A percentile compares a stretch with the other conserved stretches of the same genome.
Evolutionary conservation across 2,113 vertebrate species (phyloP).

Genomic region (Entomyzon cyanotis): DNA sequence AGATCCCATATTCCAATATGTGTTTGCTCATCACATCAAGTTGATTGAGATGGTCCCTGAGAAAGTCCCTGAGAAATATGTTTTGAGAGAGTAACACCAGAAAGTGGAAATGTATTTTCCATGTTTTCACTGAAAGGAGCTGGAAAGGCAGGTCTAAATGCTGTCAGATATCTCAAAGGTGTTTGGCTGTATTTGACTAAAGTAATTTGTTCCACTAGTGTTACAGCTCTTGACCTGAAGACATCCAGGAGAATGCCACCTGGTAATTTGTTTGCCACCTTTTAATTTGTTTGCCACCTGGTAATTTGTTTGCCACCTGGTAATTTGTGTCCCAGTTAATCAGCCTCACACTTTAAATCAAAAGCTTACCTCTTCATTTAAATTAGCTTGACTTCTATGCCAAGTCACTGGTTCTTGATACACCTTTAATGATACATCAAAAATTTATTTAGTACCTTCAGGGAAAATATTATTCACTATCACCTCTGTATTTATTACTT

Average conservation of each 20-base stretch:
- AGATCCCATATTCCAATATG: not conserved
- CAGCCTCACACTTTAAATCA: not conserved
- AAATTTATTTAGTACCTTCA: not conserved
- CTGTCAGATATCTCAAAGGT: not conserved
- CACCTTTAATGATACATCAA: not conserved
- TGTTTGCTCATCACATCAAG: not conserved
- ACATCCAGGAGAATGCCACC: not conserved
- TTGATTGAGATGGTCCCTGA: not conserved
- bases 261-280: not conserved
- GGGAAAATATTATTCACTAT: not conserved
- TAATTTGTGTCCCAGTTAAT: not conserved
- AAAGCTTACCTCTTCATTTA: not conserved
- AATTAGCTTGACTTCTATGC: not conserved
- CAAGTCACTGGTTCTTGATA: not conserved
- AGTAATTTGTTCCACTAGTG: not conserved
- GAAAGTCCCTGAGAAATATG: not conserved
- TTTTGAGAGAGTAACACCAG: not conserved
- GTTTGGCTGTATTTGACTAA: not conserved
- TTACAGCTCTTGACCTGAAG: not conserved
- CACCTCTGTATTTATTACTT: not conserved
- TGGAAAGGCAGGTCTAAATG: not conserved
- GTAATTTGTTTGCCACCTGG: not conserved
- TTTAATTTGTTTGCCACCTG: not conserved
- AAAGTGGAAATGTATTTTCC: not conserved
- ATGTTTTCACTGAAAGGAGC: not conserved